These are phyloP conservation scores for Pentalonia nigronervosa DNA, from an alignment of 1,140 invertebrate genomes.

Conservation along the genomic window DNA sequence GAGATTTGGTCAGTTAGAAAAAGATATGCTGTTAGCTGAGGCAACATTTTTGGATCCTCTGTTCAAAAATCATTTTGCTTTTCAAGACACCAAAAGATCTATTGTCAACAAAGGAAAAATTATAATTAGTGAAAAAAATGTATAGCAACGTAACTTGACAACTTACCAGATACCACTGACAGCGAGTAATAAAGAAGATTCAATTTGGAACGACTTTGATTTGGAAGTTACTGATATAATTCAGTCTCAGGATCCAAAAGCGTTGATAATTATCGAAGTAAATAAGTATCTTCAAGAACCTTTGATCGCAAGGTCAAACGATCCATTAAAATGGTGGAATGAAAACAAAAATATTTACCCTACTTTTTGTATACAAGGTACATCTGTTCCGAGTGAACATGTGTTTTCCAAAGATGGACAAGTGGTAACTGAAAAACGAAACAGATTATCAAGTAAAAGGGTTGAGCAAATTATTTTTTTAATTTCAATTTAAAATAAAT, in stretches of 20 bases:
- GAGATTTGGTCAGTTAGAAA: conserved; percentile 38
- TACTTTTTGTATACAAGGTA: neutral
- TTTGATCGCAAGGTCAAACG: conserved; percentile 58
- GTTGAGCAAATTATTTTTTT: too few relatives aligned
- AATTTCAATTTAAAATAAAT: too few relatives aligned
- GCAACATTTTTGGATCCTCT: conserved; percentile 62
- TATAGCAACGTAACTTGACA: neutral
- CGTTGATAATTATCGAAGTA: conserved; percentile 49
- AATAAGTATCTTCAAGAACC: conserved; percentile 61
- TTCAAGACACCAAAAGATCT: neutral
- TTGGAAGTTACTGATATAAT: conserved; percentile 26
- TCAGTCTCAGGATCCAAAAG: conserved; percentile 30
- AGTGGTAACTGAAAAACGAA: conserved; percentile 20
- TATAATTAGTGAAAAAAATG: neutral
- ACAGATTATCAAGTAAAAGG: too few relatives aligned
- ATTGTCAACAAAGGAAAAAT: neutral
- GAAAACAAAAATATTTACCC: conserved; percentile 60
- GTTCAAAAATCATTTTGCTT: conserved; percentile 60
- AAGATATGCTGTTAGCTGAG: conserved; percentile 59
- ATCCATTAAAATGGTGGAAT: conserved; percentile 61
- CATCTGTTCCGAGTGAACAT: conserved; percentile 11
- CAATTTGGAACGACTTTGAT: conserved; percentile 56
- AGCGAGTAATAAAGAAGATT: neutral
- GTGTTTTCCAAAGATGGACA: conserved; percentile 41
- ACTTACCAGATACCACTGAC: neutral